Conservation (phyloP, 1,140 invertebrate genomes). For the Zaprionus davidi region DNA sequence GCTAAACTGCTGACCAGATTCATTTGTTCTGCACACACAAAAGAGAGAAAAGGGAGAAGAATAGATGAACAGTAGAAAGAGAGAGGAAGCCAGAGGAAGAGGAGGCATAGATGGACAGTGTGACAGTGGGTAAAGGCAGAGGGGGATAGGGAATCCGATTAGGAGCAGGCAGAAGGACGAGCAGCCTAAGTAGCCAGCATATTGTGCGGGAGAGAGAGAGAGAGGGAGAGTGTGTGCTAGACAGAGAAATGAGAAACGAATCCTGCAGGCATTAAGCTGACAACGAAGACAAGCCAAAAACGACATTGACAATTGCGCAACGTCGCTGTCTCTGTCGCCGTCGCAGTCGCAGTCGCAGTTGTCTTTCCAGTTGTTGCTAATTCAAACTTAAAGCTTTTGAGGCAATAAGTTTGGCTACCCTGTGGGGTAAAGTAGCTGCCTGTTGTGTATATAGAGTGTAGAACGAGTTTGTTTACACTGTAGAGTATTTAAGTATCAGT, state of each 20-base stretch:
- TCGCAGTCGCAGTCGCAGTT: slow-evolving; percentile 7
- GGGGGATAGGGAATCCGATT: slow-evolving; percentile 22
- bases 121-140: background rate
- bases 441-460: background rate
- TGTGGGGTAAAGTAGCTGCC: background rate
- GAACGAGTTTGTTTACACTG: too few species aligned
- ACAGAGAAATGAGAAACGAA: slow-evolving; percentile 64
- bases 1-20: slow-evolving; percentile 66
- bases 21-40: slow-evolving; percentile 43
- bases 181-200: slow-evolving; percentile 62
- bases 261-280: slow-evolving; percentile 69
- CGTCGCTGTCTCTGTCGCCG: slow-evolving; percentile 5
- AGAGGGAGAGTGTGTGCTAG: background rate
- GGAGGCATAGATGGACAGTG: slow-evolving; percentile 30
- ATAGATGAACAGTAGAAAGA: slow-evolving; percentile 24
- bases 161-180: slow-evolving; percentile 10
- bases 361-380: slow-evolving; percentile 29
- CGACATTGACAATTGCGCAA: slow-evolving; percentile 48
- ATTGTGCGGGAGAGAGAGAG: slow-evolving; percentile 29
- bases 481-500: too few species aligned
- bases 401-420: slow-evolving; percentile 36
- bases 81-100: background rate
- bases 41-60: background rate
- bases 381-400: slow-evolving; percentile 66
- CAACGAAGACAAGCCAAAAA: slow-evolving; percentile 58